Evolutionary conservation across 2,113 vertebrate species (phyloP).

Genomic region (Hiodon tergisus): DNA sequence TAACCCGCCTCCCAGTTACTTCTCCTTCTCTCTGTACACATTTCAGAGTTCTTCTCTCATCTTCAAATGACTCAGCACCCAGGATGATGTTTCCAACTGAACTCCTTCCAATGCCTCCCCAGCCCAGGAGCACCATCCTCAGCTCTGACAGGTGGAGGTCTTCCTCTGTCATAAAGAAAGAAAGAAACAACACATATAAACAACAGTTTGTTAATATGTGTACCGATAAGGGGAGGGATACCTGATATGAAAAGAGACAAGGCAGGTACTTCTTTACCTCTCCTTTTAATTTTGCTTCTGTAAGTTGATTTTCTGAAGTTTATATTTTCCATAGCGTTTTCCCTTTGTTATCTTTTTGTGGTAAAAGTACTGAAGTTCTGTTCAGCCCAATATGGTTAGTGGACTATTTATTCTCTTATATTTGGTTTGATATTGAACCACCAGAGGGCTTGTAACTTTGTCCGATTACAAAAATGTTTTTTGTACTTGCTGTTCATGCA

Average conservation of each 20-base stretch:
- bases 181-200: not conserved
- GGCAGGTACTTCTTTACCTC: too few species aligned
- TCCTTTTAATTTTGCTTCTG: too few species aligned
- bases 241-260: not conserved
- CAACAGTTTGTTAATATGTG: not conserved
- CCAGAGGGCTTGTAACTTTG: too few species aligned
- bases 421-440: too few species aligned
- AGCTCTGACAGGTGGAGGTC: not conserved
- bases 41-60: not conserved
- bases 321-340: too few species aligned
- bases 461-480: too few species aligned
- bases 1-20: conserved; percentile 22
- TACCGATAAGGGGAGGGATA: not conserved
- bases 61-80: conserved; percentile 20
- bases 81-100: conserved; percentile 35
- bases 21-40: conserved; percentile 7
- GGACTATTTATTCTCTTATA: too few species aligned
- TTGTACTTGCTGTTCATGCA: too few species aligned
- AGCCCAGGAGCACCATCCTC: conserved; percentile 20
- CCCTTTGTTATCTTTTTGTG: too few species aligned
- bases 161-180: not conserved
- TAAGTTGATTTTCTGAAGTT: too few species aligned
- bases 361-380: too few species aligned
- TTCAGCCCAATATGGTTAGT: too few species aligned
- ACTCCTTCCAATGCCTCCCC: not conserved